A percentile compares a stretch with the other conserved stretches of the same genome.
phyloP scores from a whole-genome alignment of 30 jellyfish, hydroid and myxozoan species.

The Calvadosia cruxmelitensis region DNA sequence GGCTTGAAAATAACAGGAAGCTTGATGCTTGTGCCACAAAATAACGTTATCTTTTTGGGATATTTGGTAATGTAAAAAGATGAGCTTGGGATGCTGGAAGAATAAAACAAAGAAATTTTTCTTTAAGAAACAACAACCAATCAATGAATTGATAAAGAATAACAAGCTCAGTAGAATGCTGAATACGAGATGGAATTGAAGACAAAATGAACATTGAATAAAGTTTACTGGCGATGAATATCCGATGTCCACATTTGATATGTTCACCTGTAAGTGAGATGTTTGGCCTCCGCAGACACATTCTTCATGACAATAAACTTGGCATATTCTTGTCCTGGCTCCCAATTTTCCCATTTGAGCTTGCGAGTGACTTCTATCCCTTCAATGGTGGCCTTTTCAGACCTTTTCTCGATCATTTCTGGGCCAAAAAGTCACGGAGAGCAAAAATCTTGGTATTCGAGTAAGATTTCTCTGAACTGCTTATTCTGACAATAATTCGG shows the following conservation, averaged over 20 bases:
- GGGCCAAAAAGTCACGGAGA: too few relatives aligned
- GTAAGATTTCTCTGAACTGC: too few relatives aligned
- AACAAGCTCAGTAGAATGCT: not conserved
- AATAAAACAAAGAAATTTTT: not conserved
- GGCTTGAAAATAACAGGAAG: constrained; percentile 77
- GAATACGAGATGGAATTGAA: not conserved
- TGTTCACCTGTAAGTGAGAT: constrained; percentile 52
- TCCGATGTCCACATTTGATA: too few relatives aligned
- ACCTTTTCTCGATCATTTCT: too few relatives aligned
- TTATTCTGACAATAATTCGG: too few relatives aligned
- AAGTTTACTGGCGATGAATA: too few relatives aligned
- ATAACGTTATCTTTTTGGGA: constrained; percentile 47
- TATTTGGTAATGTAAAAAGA: constrained; percentile 53
- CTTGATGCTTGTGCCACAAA: constrained; percentile 61
- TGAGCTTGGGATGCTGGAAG: constrained; percentile 45
- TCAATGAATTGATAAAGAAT: too few relatives aligned
- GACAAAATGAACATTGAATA: not conserved
- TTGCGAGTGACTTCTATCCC: constrained; percentile 65
- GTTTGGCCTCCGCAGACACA: constrained; percentile 43
- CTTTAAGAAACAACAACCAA: not conserved
- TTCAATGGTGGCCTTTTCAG: too few relatives aligned
- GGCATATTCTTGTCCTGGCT: constrained; percentile 86
- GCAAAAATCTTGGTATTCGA: too few relatives aligned
- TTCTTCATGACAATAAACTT: constrained; percentile 44
- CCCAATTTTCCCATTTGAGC: constrained; percentile 76